phyloP scores from a whole-genome alignment of 2,888 invertebrate species.

The Sphaerophoria rueppellii region DNA sequence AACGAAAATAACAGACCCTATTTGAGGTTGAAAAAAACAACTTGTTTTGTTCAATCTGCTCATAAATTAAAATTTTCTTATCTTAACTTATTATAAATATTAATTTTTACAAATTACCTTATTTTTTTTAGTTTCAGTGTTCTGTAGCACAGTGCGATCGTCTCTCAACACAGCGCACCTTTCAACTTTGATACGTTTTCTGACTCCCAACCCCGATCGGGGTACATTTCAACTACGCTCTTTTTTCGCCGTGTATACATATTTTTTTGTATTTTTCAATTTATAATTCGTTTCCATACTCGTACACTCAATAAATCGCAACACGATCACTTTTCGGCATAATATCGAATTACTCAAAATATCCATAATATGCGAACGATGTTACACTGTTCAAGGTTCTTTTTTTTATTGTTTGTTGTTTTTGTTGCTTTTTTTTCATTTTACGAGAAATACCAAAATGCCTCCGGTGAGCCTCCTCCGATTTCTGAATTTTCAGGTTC shows the following conservation, averaged over 20 bases:
- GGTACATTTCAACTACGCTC: constrained; percentile 13
- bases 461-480: constrained; percentile 56
- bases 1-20: background rate
- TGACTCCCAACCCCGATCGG: constrained; percentile 23
- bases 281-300: constrained; percentile 32
- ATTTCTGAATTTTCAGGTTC: constrained; percentile 62
- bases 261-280: background rate
- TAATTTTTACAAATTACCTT: constrained; percentile 54
- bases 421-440: constrained; percentile 14
- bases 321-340: constrained; percentile 68
- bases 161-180: background rate
- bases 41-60: background rate
- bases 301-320: constrained; percentile 49
- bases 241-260: background rate
- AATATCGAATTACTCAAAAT: constrained; percentile 66
- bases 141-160: background rate
- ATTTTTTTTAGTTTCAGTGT: background rate
- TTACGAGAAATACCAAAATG: background rate
- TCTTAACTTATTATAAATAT: constrained; percentile 29
- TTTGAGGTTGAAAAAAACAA: background rate
- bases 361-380: constrained; percentile 59
- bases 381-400: constrained; percentile 49
- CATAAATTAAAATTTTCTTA: constrained; percentile 4
- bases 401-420: constrained; percentile 3
- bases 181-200: constrained; percentile 45